Evolutionary conservation across 2,797 vertebrate genomes (phyloP).

Genomic region (Thaleichthys pacificus): DNA sequence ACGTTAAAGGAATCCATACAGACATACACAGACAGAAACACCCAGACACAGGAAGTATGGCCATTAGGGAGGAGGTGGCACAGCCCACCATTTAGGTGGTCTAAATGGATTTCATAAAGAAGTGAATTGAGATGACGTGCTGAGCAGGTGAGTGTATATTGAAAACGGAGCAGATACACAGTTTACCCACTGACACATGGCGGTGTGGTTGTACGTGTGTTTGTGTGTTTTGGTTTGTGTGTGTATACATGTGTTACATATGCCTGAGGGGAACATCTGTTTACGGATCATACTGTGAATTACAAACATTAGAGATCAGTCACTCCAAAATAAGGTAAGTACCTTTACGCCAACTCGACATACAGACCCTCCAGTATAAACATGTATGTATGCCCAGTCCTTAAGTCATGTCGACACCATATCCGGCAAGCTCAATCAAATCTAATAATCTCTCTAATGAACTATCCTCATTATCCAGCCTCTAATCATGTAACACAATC

Average conservation of each 20-base stretch:
- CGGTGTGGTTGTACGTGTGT: not conserved
- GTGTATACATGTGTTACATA: not conserved
- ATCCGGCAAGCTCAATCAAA: constrained; percentile 58
- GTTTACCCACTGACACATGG: constrained; percentile 12
- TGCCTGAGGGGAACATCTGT: too few relatives aligned
- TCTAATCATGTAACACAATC: constrained; percentile 69
- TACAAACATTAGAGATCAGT: too few relatives aligned
- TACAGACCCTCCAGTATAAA: constrained; percentile 31
- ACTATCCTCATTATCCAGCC: constrained; percentile 69
- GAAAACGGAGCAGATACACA: constrained; percentile 51
- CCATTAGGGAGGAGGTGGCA: constrained; percentile 1
- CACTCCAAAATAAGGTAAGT: too few relatives aligned
- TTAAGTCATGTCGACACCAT: constrained; percentile 33
- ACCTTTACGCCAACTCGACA: not conserved
- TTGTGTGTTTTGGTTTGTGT: constrained; percentile 4
- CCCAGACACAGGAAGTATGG: constrained; percentile 13
- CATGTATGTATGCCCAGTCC: constrained; percentile 33
- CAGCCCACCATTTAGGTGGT: constrained; percentile 50
- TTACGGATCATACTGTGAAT: too few relatives aligned
- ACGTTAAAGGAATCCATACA: not conserved
- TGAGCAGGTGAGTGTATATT: constrained; percentile 52
- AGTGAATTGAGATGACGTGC: constrained; percentile 37
- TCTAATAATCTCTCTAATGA: constrained; percentile 65
- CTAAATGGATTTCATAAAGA: constrained; percentile 49
- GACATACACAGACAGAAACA: constrained; percentile 7